Evolutionary conservation across 2,888 invertebrate species (phyloP).

Genomic region (Plebejus anna): DNA sequence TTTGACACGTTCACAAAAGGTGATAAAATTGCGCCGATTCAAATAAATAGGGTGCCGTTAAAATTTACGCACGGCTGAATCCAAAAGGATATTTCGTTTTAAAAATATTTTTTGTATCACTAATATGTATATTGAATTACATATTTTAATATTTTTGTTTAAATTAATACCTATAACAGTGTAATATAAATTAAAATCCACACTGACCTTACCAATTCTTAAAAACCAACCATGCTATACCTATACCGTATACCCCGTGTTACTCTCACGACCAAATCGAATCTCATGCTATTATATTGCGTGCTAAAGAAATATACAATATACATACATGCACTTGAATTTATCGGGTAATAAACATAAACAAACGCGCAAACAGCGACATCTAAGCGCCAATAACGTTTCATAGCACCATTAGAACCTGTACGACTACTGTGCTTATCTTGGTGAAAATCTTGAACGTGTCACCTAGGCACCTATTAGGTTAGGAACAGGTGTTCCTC

Average conservation of each 20-base stretch:
- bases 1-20: constrained; percentile 56
- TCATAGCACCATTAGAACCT: neutral
- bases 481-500: neutral
- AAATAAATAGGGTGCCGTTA: constrained; percentile 53
- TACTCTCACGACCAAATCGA: neutral
- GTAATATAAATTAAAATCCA: too few species aligned
- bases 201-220: too few species aligned
- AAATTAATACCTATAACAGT: too few species aligned
- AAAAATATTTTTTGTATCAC: too few species aligned
- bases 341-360: neutral
- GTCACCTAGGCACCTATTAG: neutral
- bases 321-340: neutral
- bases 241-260: neutral
- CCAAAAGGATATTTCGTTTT: constrained; percentile 31
- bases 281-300: neutral
- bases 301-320: neutral
- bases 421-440: constrained; percentile 1
- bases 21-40: constrained; percentile 52
- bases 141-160: too few species aligned
- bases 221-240: too few species aligned
- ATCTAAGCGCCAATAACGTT: constrained; percentile 1
- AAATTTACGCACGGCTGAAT: constrained; percentile 46
- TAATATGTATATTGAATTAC: too few species aligned
- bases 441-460: constrained; percentile 1
- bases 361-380: neutral